phyloP scores from a whole-genome alignment of 2,113 vertebrate species.

The Mastomys natalensis region DNA sequence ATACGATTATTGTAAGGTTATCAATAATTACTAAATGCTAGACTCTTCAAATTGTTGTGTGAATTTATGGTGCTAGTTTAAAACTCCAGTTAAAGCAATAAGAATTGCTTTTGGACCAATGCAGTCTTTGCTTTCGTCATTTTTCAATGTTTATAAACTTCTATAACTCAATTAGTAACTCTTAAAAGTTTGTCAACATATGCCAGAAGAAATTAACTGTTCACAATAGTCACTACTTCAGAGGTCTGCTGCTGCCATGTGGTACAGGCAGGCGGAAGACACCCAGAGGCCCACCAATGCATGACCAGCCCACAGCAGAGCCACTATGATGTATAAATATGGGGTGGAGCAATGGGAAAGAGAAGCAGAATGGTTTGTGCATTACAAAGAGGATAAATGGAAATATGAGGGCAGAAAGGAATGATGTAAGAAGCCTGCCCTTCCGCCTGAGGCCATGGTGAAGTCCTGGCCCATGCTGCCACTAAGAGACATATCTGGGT shows the following conservation, averaged over 20 bases:
- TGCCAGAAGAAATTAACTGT: constrained; percentile 31
- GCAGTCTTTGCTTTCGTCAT: constrained; percentile 10
- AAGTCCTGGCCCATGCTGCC: background rate
- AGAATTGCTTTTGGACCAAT: background rate
- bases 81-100: constrained; percentile 1
- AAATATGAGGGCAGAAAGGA: background rate
- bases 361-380: background rate
- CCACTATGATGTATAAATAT: background rate
- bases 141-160: constrained; percentile 52
- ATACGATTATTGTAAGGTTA: constrained; percentile 74
- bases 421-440: background rate
- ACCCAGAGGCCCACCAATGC: background rate
- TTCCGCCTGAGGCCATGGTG: background rate
- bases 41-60: constrained; percentile 55
- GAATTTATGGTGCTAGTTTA: constrained; percentile 65
- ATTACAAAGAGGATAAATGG: background rate
- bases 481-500: background rate
- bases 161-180: background rate
- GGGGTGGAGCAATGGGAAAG: background rate
- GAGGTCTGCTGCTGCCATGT: background rate
- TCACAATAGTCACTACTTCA: background rate
- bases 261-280: background rate
- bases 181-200: constrained; percentile 8
- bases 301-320: background rate
- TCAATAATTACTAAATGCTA: constrained; percentile 69